Base-by-base conservation (phyloP, 2,113 vertebrate genomes). In the Typhlomys cinereus region DNA sequence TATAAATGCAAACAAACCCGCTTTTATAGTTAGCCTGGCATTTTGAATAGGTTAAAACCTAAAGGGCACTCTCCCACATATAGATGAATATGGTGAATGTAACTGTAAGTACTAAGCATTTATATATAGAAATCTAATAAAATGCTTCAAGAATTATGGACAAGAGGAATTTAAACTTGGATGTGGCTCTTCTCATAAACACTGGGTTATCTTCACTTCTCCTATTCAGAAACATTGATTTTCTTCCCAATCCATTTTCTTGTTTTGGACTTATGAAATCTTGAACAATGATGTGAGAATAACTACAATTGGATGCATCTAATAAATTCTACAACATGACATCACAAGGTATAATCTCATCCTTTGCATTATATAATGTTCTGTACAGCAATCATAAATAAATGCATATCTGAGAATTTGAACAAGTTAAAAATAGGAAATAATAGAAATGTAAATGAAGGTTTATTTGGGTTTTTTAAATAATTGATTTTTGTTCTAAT, bases 1-100 rank as follows among this genome's bases (percentile, higher is more conserved):
- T 81, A 84, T 89, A 92, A 97, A 97, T 64, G 96, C 96, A 97
- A 98, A 97, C 94, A 97, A 97, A 85, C 67, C 94, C 87, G 5
- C 91, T 97, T 96, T 94, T 85, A 90, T 95, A 94, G 91, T 91
- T 96, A 94, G 83, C 95, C 82, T 94, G 95, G 89, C 80, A 92
- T 94, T 96, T 88, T 95, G 95, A 97, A 96, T 93, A 97, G 52
- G 17, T 96, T 78, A 79, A 97, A 96, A 82, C 91, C 92, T 95
- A 96, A 97, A 97, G 92, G 84, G 85, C 94, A 96, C 44, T 85
- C 93, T 90, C 88, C 52, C 85, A 94, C 85, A 94, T 95, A 79
- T 29, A 50, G 69, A 93, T 85, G 94, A 96, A 95, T 71, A 95
- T 57, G 93, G 92, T 78, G 82, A 88, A 97, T 84, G 70, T 80